Conservation (phyloP, 2,888 invertebrate genomes). For the Magallana nippona region DNA sequence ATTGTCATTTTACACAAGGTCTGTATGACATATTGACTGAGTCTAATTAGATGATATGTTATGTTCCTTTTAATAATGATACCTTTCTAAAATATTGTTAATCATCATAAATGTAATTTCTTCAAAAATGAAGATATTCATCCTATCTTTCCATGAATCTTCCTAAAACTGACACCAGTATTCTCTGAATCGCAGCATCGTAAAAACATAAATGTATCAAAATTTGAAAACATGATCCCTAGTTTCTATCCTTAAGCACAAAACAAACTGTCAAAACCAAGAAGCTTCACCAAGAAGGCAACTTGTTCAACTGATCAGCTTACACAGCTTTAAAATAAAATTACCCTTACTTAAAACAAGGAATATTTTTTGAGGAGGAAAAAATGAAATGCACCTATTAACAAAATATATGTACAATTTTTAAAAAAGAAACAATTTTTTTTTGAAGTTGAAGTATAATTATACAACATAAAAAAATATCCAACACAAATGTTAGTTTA, state of each 20-base stretch:
- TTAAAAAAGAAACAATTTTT: not conserved
- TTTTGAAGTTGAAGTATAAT: not conserved
- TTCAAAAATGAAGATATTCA: too few relatives aligned
- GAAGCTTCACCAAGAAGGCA: too few relatives aligned
- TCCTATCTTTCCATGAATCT: too few relatives aligned
- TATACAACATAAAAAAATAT: not conserved
- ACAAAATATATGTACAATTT: not conserved
- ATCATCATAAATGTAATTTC: too few relatives aligned
- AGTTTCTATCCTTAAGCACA: not conserved
- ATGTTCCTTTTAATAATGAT: too few relatives aligned
- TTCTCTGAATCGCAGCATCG: not conserved
- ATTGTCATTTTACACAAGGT: not conserved
- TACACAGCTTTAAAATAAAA: not conserved
- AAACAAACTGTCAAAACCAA: not conserved
- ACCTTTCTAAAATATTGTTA: too few relatives aligned
- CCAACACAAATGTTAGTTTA: not conserved
- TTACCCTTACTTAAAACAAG: not conserved
- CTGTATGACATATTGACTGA: not conserved
- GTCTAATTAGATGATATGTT: too few relatives aligned
- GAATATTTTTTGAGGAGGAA: not conserved
- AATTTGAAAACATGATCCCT: conserved; percentile 2
- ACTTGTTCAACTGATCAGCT: not conserved
- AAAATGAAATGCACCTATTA: too few relatives aligned
- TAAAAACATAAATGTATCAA: not conserved
- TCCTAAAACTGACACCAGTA: too few relatives aligned